Conservation (phyloP, 2,888 invertebrate species). For the Charanyca ferruginea region DNA sequence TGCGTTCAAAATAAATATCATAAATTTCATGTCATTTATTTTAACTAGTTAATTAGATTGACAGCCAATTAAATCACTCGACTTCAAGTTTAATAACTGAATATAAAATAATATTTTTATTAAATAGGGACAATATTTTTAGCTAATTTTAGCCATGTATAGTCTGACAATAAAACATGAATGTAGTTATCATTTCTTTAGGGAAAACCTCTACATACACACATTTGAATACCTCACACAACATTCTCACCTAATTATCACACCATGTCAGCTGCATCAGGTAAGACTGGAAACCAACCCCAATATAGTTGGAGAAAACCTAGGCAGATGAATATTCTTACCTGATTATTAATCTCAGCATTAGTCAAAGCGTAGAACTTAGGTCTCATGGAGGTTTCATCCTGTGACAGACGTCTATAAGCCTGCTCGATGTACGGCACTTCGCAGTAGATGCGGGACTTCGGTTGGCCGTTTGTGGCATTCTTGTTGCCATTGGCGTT, state of each 20-base stretch:
- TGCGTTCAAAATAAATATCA: conserved; percentile 65
- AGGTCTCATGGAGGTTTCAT: conserved; percentile 95
- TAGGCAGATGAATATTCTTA: too few species aligned
- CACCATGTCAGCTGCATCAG: too few species aligned
- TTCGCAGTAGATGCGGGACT: conserved; percentile 87
- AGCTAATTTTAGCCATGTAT: too few species aligned
- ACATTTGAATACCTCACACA: too few species aligned
- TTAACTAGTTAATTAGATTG: neutral
- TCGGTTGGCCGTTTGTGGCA: conserved; percentile 77
- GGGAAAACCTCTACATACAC: too few species aligned
- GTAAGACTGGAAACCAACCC: too few species aligned
- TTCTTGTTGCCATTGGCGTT: conserved; percentile 75
- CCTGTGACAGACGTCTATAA: conserved; percentile 84
- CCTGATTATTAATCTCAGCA: conserved; percentile 93
- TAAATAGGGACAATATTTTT: too few species aligned
- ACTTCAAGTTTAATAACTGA: too few species aligned
- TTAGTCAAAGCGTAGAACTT: conserved; percentile 97
- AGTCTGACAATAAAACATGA: too few species aligned
- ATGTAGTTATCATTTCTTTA: too few species aligned
- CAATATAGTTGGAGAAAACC: too few species aligned
- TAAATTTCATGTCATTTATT: neutral
- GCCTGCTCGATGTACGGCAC: conserved; percentile 86
- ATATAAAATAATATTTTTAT: too few species aligned
- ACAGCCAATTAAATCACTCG: neutral
- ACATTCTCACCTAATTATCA: conserved; percentile 87